A percentile compares a stretch with the other conserved stretches of the same genome.
These are phyloP conservation scores for Ganaspis sp. DNA, from an alignment of 1,140 invertebrate species.

Conservation along the genomic window DNA sequence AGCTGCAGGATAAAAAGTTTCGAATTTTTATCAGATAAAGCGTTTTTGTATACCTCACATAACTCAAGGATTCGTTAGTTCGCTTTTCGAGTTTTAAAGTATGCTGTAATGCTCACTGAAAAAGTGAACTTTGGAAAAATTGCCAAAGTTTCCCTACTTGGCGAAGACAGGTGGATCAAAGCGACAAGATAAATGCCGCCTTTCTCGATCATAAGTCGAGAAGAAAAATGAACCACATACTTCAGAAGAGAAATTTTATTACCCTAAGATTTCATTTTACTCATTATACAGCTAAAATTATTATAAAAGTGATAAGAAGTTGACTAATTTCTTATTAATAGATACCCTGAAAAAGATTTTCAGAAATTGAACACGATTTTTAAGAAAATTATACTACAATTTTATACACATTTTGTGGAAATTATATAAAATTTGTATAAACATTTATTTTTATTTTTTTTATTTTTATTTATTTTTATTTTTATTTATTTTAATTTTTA, in stretches of 20 bases:
- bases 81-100: conserved; percentile 2
- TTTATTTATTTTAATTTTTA: no score
- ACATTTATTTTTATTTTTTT: no score
- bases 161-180: conserved; percentile 17
- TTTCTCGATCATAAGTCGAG: background rate
- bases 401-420: no score
- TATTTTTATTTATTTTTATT: no score
- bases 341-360: no score
- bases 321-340: background rate
- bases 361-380: no score
- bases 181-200: conserved; percentile 7
- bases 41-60: background rate
- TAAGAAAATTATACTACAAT: no score
- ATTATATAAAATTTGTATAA: no score
- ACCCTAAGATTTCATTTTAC: background rate
- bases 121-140: conserved; percentile 13
- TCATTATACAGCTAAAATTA: background rate
- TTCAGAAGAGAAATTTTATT: background rate
- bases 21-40: background rate
- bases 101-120: background rate
- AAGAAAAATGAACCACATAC: conserved; percentile 10
- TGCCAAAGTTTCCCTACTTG: conserved; percentile 8
- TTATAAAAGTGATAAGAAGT: background rate
- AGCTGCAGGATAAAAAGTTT: background rate
- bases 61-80: conserved; percentile 1